phyloP scores from a whole-genome alignment of 2,113 vertebrate genomes.

The Nymphicus hollandicus region DNA sequence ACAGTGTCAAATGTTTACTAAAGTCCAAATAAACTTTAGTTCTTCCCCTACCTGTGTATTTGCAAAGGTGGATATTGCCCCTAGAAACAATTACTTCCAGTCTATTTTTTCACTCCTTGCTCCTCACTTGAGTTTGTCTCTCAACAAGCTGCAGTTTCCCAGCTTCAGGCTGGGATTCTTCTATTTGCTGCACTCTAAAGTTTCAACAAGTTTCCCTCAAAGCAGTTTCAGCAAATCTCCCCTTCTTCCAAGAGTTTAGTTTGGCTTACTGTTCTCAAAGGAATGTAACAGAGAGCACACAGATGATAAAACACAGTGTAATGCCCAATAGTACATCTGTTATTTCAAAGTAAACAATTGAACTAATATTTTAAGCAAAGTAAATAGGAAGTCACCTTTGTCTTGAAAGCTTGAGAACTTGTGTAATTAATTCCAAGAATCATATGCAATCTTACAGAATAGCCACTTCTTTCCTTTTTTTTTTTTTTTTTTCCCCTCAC shows the following conservation, averaged over 20 bases:
- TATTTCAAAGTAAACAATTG: neutral
- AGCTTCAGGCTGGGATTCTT: neutral
- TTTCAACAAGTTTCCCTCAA: neutral
- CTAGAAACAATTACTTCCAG: neutral
- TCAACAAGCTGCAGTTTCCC: neutral
- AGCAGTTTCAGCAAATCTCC: neutral
- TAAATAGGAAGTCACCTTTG: neutral
- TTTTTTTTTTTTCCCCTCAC: neutral
- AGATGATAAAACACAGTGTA: neutral
- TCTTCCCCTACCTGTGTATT: neutral
- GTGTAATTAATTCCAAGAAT: neutral
- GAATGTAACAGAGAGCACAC: rapidly evolving
- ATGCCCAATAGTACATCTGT: neutral
- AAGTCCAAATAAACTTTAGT: neutral
- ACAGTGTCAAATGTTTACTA: neutral
- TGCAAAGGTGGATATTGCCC: neutral
- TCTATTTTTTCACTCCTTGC: neutral
- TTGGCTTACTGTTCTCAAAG: neutral
- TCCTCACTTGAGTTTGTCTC: neutral
- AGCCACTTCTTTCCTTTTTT: neutral
- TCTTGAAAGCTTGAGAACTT: neutral
- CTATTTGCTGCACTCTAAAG: neutral
- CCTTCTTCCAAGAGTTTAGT: neutral
- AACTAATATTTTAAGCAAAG: neutral
- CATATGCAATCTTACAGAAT: neutral